Evolutionary conservation across 64 coral and sea anemone species (phyloP).

Genomic region (Pocillopora damicornis): DNA sequence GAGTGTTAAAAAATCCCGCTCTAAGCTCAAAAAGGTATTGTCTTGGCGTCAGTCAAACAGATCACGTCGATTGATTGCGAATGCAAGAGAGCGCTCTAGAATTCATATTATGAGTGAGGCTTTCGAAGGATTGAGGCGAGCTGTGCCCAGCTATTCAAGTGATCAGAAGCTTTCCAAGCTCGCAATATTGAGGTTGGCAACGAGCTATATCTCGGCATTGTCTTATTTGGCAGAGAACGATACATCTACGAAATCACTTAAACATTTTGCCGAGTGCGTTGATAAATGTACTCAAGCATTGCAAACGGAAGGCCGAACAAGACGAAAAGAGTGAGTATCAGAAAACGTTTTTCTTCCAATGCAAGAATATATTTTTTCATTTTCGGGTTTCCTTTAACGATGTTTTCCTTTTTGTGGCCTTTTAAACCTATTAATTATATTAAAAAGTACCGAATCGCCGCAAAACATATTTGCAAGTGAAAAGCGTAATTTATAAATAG

Average conservation of each 20-base stretch:
- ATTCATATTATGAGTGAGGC: conserved; percentile 98
- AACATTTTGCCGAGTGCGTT: conserved; percentile 92
- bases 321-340: conserved; percentile 82
- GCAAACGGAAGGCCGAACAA: conserved; percentile 87
- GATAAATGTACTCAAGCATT: conserved; percentile 91
- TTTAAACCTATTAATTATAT: neutral
- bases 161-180: conserved; percentile 98
- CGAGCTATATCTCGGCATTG: conserved; percentile 91
- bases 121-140: conserved; percentile 88
- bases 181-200: conserved; percentile 85
- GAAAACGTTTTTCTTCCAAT: neutral
- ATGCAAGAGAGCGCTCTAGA: conserved; percentile 89
- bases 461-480: neutral
- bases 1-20: conserved; percentile 40
- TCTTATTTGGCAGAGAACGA: conserved; percentile 72
- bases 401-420: neutral
- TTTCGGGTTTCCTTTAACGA: neutral
- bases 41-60: conserved; percentile 90
- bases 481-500: neutral
- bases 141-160: conserved; percentile 88
- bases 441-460: neutral
- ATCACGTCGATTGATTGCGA: conserved; percentile 82
- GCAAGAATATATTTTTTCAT: neutral
- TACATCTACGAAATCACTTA: conserved; percentile 81
- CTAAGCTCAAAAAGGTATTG: conserved; percentile 54